Conservation (phyloP, 2,797 vertebrate genomes). For the Cossypha niveicapilla region DNA sequence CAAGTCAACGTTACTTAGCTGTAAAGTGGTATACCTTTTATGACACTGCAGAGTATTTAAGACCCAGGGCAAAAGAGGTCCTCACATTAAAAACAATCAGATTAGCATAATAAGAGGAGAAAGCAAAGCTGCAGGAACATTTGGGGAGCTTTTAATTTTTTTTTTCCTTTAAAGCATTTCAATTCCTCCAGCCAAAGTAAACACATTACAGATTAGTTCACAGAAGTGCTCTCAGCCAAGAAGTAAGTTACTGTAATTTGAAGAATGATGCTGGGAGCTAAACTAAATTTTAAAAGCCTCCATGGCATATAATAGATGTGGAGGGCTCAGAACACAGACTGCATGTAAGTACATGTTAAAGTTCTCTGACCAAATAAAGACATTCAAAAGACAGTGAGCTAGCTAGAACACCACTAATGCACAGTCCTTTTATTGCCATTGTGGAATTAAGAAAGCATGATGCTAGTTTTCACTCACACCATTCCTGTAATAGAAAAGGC, state of each 20-base stretch:
- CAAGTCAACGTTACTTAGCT: neutral
- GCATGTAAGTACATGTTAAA: neutral
- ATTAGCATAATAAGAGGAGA: constrained; percentile 48
- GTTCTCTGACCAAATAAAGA: neutral
- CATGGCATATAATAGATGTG: neutral
- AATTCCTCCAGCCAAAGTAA: constrained; percentile 44
- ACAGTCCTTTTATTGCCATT: neutral
- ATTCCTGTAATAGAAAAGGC: neutral
- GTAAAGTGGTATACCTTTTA: constrained; percentile 16
- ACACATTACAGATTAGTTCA: constrained; percentile 20
- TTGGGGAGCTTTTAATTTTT: constrained; percentile 18
- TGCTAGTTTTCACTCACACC: neutral
- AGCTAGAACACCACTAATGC: neutral
- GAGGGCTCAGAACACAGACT: neutral
- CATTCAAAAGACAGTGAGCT: neutral
- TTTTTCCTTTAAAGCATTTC: constrained; percentile 31
- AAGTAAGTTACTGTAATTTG: constrained; percentile 11
- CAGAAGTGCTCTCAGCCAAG: constrained; percentile 35
- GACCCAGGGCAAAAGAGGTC: constrained; percentile 25
- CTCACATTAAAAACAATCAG: constrained; percentile 36
- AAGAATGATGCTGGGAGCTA: constrained; percentile 32
- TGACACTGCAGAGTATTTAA: neutral
- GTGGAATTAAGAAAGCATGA: neutral
- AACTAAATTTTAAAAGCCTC: constrained; percentile 34
- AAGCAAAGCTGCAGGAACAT: neutral